A percentile compares a stretch with the other conserved stretches of the same genome.
Conservation (phyloP, 2,797 vertebrate genomes). For the Etheostoma nigrum region DNA sequence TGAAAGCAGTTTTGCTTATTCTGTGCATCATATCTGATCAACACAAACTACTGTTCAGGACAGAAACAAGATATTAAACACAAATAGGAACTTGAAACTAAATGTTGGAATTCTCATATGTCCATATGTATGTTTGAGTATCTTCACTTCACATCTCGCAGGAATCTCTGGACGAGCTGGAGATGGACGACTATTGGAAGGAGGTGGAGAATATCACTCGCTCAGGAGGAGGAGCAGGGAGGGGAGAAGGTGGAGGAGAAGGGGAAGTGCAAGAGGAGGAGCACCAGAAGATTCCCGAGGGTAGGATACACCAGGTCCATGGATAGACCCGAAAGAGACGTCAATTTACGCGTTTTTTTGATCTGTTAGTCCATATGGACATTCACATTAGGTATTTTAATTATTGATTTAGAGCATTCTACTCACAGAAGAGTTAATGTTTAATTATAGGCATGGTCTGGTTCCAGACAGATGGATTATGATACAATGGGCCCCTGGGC, state of each 20-base stretch:
- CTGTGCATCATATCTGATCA: constrained; percentile 17
- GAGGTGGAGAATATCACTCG: constrained; percentile 93
- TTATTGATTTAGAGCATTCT: background rate
- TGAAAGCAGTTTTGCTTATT: background rate
- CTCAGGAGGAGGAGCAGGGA: constrained; percentile 82
- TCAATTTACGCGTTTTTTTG: background rate
- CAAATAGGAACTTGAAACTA: constrained; percentile 5
- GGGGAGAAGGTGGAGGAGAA: constrained; percentile 72
- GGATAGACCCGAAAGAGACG: background rate
- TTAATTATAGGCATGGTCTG: background rate
- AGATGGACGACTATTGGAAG: constrained; percentile 94
- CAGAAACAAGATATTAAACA: constrained; percentile 23
- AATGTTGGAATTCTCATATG: background rate
- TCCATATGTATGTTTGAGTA: background rate
- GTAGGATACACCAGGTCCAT: constrained; percentile 77
- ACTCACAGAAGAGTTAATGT: background rate
- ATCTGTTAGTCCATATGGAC: background rate
- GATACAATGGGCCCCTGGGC: background rate
- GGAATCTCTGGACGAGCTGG: constrained; percentile 94
- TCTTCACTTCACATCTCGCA: constrained; percentile 45
- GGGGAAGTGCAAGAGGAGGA: constrained; percentile 84
- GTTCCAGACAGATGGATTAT: background rate
- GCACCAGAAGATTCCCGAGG: constrained; percentile 91
- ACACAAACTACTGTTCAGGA: background rate
- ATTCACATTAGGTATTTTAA: background rate